Evolutionary conservation across 1,140 invertebrate genomes (phyloP).

Genomic region (Ceratina calcarata): DNA sequence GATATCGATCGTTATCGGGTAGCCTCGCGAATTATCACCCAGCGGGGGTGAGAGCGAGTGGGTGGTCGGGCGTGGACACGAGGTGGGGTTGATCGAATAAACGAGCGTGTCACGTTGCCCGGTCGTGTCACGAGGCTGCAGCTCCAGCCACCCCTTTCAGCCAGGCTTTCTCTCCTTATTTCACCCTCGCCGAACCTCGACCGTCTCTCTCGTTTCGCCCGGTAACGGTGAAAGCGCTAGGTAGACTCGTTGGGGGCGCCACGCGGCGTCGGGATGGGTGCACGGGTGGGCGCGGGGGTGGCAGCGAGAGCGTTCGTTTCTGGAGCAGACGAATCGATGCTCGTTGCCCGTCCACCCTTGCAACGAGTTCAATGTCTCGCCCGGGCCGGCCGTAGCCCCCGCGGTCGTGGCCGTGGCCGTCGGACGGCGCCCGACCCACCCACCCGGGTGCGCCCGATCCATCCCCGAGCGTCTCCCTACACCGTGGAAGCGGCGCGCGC

Average conservation of each 20-base stretch:
- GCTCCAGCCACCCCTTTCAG: background rate
- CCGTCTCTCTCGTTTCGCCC: conserved; percentile 17
- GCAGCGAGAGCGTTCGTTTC: conserved; percentile 69
- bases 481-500: conserved; percentile 10
- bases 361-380: conserved; percentile 79
- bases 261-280: conserved; percentile 44
- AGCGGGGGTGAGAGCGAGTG: background rate
- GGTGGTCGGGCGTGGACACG: conserved; percentile 12
- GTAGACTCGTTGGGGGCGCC: conserved; percentile 51
- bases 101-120: conserved; percentile 59
- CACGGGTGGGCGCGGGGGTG: conserved; percentile 53
- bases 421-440: conserved; percentile 47
- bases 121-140: conserved; percentile 57
- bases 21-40: conserved; percentile 40
- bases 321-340: conserved; percentile 78
- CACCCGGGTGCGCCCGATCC: background rate
- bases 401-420: conserved; percentile 65
- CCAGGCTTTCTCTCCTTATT: background rate
- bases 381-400: conserved; percentile 72
- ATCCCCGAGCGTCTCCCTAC: conserved; percentile 12
- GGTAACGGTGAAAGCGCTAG: conserved; percentile 51
- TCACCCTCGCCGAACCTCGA: background rate
- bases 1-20: conserved; percentile 44
- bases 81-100: conserved; percentile 56
- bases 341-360: conserved; percentile 68